These are phyloP conservation scores for Orchesella cincta DNA, from an alignment of 1,140 invertebrate species.

Conservation along the genomic window DNA sequence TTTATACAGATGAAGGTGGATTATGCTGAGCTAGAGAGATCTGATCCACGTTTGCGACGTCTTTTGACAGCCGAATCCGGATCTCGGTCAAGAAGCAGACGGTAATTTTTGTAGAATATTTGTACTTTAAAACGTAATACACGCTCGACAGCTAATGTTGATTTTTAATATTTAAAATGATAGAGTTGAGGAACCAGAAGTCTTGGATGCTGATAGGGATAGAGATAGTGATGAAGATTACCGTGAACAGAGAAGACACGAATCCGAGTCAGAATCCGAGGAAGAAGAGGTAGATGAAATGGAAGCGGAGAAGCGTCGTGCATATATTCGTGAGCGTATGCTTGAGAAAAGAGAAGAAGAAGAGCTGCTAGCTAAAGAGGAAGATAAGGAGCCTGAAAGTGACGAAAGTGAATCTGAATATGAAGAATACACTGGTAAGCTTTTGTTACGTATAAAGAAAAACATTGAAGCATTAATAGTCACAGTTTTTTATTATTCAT, in stretches of 20 bases:
- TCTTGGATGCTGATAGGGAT: slow-evolving; percentile 70
- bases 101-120: slow-evolving; percentile 55
- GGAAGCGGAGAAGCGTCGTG: slow-evolving; percentile 79
- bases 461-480: neutral
- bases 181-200: slow-evolving; percentile 68
- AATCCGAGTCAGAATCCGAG: slow-evolving; percentile 59
- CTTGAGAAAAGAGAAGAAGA: slow-evolving; percentile 68
- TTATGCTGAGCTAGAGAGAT: slow-evolving; percentile 56
- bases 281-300: slow-evolving; percentile 71
- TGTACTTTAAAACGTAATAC: no score
- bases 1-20: slow-evolving; percentile 55
- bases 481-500: slow-evolving; percentile 2
- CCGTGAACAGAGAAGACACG: slow-evolving; percentile 54
- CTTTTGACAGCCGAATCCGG: slow-evolving; percentile 54
- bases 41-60: slow-evolving; percentile 75
- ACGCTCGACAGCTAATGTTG: no score
- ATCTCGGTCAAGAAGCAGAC: slow-evolving; percentile 58
- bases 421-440: slow-evolving; percentile 77
- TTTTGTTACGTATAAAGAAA: neutral
- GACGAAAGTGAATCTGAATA: slow-evolving; percentile 77
- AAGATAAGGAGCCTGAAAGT: slow-evolving; percentile 69
- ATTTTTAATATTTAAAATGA: no score
- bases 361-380: slow-evolving; percentile 67
- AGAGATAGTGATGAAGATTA: slow-evolving; percentile 56
- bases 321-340: slow-evolving; percentile 65